Base-by-base conservation (phyloP, 2,797 vertebrate species). In the Propithecus perrieri region DNA sequence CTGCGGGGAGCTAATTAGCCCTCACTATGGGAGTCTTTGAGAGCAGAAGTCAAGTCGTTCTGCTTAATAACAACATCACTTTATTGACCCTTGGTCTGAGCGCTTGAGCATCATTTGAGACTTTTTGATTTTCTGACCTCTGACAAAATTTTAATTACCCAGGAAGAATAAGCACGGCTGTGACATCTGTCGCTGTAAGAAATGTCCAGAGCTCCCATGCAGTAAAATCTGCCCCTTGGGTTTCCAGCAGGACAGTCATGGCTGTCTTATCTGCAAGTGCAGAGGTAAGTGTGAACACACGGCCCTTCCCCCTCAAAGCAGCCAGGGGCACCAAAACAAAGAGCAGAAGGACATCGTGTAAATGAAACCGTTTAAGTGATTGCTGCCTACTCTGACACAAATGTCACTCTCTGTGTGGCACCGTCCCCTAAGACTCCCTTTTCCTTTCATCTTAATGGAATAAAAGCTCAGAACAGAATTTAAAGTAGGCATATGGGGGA, bases 81-180 rank as follows among this genome's bases (percentile, higher is more conserved):
- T 93, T 48, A 4, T 17, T 80, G 95, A 74, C 50, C 95, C 89
- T 95, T 91, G 46, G 38, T 97, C 94, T 96, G 75, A 97, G 90
- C 3, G 26, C 61, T 61, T 76, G 86, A 53, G 26, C 18, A 55
- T 94, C 93, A 2, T 85, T 78, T 84, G 79, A 91, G 33, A n/a
- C 89, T 50, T 94, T 92, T 30, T 17, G 76, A 85, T 96, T 85
- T 97, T 74, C 94, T 98, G 83, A 98, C 92, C 67, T 97, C 97
- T 96, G 97, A 94, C 96, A 96, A 95, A 94, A 95, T 97, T 88
- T 88, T 91, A 94, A 97, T 98, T 33, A 92, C 98, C 55, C 98
- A 99, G 99, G 98, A 99, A 99, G 98, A 99, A 99, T 98, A 99
- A 99, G 96, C 99, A 99, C 12, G 99, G 99, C 96, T 99, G 99